These are phyloP conservation scores for Andrena flavipes DNA, from an alignment of 2,888 invertebrate genomes.

Conservation along the genomic window DNA sequence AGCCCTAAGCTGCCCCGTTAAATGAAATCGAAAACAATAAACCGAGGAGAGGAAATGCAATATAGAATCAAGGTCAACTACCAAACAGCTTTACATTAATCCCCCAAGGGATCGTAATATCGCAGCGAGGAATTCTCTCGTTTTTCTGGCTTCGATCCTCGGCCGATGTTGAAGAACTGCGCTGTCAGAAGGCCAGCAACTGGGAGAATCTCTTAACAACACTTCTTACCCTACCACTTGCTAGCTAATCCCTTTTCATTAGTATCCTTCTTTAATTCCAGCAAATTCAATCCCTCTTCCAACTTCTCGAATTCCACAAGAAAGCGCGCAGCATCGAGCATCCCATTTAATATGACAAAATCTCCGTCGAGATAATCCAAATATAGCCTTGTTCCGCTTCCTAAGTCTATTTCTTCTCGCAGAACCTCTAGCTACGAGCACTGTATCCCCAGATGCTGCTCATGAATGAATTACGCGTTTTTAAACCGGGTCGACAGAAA, in stretches of 20 bases:
- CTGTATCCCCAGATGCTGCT: constrained; percentile 42
- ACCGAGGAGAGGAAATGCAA: background rate
- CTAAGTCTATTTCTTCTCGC: constrained; percentile 37
- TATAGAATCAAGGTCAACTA: background rate
- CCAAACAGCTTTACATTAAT: too few relatives aligned
- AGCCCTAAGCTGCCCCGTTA: background rate
- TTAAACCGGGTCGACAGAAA: constrained; percentile 33
- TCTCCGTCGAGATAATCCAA: constrained; percentile 34
- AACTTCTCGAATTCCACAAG: background rate
- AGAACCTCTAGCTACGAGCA: background rate
- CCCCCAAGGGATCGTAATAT: background rate
- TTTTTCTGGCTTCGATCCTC: background rate
- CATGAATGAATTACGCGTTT: constrained; percentile 48
- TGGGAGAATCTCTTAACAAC: constrained; percentile 24
- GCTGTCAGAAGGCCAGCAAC: constrained; percentile 23
- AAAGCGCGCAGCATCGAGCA: constrained; percentile 1
- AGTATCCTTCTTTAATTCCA: too few relatives aligned
- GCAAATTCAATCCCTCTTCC: too few relatives aligned
- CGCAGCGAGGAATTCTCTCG: background rate
- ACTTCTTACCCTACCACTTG: background rate
- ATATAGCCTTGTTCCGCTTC: constrained; percentile 51
- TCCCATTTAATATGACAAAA: constrained; percentile 26
- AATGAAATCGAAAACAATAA: too few relatives aligned
- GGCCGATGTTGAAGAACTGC: background rate
- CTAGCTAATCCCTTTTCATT: constrained; percentile 8